Evolutionary conservation across 23 tunicate species (phyloP), one percentile per base, ranked within the genome.

Genomic region (Clavelina lepadiformis): DNA sequence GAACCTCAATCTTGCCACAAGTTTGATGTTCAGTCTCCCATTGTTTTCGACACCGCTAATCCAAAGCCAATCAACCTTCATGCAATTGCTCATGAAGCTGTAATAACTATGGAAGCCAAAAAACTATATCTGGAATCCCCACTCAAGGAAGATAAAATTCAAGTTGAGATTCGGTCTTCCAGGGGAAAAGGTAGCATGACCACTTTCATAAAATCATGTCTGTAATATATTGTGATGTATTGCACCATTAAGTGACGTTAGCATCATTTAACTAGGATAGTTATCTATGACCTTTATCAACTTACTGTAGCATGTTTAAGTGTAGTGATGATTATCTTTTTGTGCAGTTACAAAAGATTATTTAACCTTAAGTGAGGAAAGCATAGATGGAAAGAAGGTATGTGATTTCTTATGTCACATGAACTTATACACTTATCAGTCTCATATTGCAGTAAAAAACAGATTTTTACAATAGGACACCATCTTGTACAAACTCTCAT

Each of bases 1-100:
- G 74, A 65, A 30, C 79, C 97, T 4, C 74, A 35, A 20, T 81
- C 97, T 18, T 89, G 97, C 59, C 97, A 89, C 31, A 64, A 68
- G 3, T 89, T 89, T 28, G 83, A 81, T 21, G 51, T 58, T 20
- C 64, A 46, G 2, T 26, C 81, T 22, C 75, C 74, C 2, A 41
- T 79, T 3, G 31, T 55, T 0, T 87, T 73, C 52, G 65, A 87
- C 68, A 79, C 96, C 5, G 72, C 66, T 35, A 68, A 74, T 15
- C 96, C 96, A 0, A 68, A 61, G 27, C 77, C 82, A n/a, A 67
- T 87, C 34, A 66, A 78, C 6, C 63, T 87, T 31, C 96, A 79
- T 11, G 96, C 96, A 8, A 51, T 87, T 29, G 76, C 86, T 3
- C 96, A 87, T 54, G 75, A 79, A 46, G 76, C 83, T 1, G 47